Percentiles rank a stretch among this genome's conserved stretches.
Evolutionary conservation across 2,888 invertebrate species (phyloP).

Genomic region (Odontomyia ornata): DNA sequence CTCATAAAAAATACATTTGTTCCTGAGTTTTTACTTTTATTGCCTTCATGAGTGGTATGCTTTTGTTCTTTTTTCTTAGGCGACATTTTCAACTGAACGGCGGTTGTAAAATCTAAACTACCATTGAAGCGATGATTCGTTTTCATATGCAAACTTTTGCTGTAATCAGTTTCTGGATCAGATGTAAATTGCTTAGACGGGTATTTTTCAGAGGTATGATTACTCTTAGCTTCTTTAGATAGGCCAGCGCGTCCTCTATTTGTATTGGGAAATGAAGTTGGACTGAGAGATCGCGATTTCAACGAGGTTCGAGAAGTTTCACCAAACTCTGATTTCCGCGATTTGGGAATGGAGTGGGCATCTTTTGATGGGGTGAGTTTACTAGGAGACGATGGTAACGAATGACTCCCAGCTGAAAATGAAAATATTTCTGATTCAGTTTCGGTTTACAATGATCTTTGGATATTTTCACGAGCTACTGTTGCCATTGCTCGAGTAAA

Average conservation of each 20-base stretch:
- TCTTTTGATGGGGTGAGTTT: not conserved
- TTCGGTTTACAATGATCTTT: no score
- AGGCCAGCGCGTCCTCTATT: not conserved
- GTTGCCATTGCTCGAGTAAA: not conserved
- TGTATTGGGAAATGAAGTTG: not conserved
- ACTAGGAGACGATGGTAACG: not conserved
- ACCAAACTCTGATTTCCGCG: not conserved
- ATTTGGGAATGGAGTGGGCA: not conserved
- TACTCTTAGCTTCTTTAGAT: not conserved
- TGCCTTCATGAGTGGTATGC: not conserved
- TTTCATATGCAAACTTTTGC: conserved; percentile 24
- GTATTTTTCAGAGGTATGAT: no score
- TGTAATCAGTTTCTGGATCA: conserved; percentile 6
- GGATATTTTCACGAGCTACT: no score
- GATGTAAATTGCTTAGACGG: not conserved
- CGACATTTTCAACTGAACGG: conserved; percentile 11
- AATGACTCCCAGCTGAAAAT: no score
- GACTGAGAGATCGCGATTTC: not conserved
- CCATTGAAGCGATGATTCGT: conserved; percentile 22
- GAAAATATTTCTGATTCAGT: no score
- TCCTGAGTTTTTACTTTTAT: not conserved
- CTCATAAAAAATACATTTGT: not conserved
- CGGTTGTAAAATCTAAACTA: conserved; percentile 18
- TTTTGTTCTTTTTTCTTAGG: not conserved
- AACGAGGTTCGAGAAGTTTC: not conserved